Conservation (phyloP, 2,888 invertebrate genomes). For the Tortrix viridana region DNA sequence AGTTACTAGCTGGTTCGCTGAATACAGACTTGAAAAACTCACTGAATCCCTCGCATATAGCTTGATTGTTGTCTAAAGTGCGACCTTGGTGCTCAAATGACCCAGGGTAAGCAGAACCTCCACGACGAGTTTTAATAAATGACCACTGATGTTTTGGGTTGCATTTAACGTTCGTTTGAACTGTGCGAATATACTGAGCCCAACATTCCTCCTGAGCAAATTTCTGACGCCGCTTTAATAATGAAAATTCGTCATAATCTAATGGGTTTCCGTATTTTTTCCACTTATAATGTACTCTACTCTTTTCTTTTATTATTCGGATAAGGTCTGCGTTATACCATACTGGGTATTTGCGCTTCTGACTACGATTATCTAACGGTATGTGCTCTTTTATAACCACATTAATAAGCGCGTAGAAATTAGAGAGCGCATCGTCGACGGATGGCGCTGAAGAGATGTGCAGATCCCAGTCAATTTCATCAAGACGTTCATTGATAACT, state of each 20-base stretch:
- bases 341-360: background rate
- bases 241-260: too few relatives aligned
- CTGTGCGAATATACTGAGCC: too few relatives aligned
- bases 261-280: background rate
- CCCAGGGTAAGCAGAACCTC: too few relatives aligned
- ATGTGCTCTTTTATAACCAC: background rate
- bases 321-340: background rate
- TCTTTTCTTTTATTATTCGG: background rate
- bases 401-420: background rate
- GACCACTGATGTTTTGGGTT: too few relatives aligned
- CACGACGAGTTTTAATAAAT: too few relatives aligned
- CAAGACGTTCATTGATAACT: too few relatives aligned
- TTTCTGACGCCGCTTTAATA: too few relatives aligned
- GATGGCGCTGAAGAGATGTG: background rate
- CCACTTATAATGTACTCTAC: conserved; percentile 2
- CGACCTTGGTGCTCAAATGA: too few relatives aligned
- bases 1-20: background rate
- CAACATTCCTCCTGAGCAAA: too few relatives aligned
- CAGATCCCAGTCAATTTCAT: background rate
- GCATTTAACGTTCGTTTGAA: too few relatives aligned
- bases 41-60: too few relatives aligned
- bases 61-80: too few relatives aligned
- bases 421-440: background rate
- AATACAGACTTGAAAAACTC: background rate
- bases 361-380: background rate